Conservation (phyloP, 2,113 vertebrate genomes). For the Aphyosemion australe region DNA sequence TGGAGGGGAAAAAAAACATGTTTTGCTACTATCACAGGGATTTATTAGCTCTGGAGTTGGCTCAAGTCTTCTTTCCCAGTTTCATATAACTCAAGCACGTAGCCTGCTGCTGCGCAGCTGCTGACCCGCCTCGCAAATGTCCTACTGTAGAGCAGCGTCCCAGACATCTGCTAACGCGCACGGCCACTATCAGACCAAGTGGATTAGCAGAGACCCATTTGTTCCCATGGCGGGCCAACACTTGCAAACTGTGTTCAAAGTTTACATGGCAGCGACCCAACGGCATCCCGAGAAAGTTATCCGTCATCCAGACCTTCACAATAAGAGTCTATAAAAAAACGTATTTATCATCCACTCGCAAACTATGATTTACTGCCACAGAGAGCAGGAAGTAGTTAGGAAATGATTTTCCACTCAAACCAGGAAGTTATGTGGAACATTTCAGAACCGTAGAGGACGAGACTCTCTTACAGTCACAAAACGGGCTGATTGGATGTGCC, state of each 20-base stretch:
- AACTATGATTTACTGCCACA: conserved; percentile 6
- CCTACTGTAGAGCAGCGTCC: conserved; percentile 48
- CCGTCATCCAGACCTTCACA: conserved; percentile 25
- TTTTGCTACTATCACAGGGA: conserved; percentile 30
- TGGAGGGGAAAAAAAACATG: conserved; percentile 25
- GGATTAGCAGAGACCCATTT: conserved; percentile 59
- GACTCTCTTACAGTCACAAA: too few relatives aligned
- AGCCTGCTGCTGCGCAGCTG: conserved; percentile 50
- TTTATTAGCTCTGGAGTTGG: conserved; percentile 41
- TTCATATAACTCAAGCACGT: conserved; percentile 20
- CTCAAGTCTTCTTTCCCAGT: conserved; percentile 39
- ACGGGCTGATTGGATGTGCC: too few relatives aligned
- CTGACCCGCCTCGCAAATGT: conserved; percentile 35
- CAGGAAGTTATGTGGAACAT: too few relatives aligned
- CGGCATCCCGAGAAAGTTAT: conserved; percentile 22
- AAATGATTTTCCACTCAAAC: too few relatives aligned
- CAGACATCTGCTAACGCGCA: conserved; percentile 63
- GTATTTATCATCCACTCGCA: conserved; percentile 23
- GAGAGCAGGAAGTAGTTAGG: conserved; percentile 23
- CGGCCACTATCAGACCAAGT: conserved; percentile 47
- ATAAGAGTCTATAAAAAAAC: not conserved
- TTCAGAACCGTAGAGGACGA: too few relatives aligned
- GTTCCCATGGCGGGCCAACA: conserved; percentile 29
- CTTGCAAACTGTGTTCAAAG: conserved; percentile 35
- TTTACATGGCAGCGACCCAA: conserved; percentile 28